Conservation (phyloP, 2,113 vertebrate species). For the Clupea harengus region DNA sequence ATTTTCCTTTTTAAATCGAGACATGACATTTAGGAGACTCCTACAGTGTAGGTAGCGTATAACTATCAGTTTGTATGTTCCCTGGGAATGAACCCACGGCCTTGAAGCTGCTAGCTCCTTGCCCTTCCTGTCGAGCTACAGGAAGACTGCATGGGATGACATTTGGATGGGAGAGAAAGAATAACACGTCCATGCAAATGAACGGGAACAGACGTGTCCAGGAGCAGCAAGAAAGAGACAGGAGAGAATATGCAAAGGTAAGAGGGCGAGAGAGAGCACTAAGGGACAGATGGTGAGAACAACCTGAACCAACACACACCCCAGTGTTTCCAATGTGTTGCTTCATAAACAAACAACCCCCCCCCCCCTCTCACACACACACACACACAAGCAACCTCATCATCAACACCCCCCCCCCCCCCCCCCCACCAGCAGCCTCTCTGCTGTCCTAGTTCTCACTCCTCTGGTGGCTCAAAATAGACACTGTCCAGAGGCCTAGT, state of each 20-base stretch:
- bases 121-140: neutral
- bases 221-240: neutral
- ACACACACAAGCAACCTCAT: neutral
- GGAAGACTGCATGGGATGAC: neutral
- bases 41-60: no score
- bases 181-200: neutral
- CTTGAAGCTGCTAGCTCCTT: neutral
- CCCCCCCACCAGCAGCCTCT: neutral
- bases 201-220: neutral
- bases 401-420: neutral
- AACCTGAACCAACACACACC: neutral
- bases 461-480: constrained; percentile 12
- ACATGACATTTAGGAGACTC: no score
- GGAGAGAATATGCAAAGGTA: neutral
- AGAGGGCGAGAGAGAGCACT: no score
- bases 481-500: neutral
- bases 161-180: neutral
- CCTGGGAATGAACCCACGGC: no score
- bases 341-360: neutral
- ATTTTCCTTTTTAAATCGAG: no score
- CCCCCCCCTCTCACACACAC: neutral
- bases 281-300: neutral
- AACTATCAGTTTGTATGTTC: no score
- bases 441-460: neutral
- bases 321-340: neutral